phyloP scores from a whole-genome alignment of 2,888 invertebrate species.

The Chloroclysta siterata region DNA sequence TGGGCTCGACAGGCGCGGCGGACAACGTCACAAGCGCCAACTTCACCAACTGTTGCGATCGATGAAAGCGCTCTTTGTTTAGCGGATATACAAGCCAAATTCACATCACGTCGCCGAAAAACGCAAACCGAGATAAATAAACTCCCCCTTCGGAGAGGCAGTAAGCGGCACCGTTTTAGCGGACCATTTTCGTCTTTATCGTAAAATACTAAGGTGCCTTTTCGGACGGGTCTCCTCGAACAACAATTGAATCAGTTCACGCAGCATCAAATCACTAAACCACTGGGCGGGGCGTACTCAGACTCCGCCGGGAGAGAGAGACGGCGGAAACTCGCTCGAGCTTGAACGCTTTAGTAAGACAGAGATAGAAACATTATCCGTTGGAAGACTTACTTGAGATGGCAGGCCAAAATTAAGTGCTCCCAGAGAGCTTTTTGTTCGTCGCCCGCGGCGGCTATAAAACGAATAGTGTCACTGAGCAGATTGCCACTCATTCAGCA shows the following conservation, averaged over 20 bases:
- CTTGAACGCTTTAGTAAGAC: slow-evolving; percentile 55
- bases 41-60: slow-evolving; percentile 68
- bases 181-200: slow-evolving; percentile 82
- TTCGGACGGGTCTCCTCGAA: slow-evolving; percentile 66
- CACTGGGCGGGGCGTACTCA: slow-evolving; percentile 83
- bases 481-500: slow-evolving; percentile 81
- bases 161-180: slow-evolving; percentile 79
- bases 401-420: slow-evolving; percentile 76
- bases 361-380: slow-evolving; percentile 69
- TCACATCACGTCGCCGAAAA: slow-evolving; percentile 83
- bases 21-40: slow-evolving; percentile 69
- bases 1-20: slow-evolving; percentile 54
- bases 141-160: slow-evolving; percentile 75
- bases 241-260: slow-evolving; percentile 85
- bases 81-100: slow-evolving; percentile 81
- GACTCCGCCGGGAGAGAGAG: slow-evolving; percentile 80
- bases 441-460: slow-evolving; percentile 74
- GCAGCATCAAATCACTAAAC: slow-evolving; percentile 86
- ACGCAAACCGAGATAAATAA: slow-evolving; percentile 84
- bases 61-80: slow-evolving; percentile 80
- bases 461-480: slow-evolving; percentile 82
- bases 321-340: slow-evolving; percentile 59
- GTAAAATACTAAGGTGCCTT: slow-evolving; percentile 75
- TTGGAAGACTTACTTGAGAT: slow-evolving; percentile 68
- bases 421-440: slow-evolving; percentile 78